phyloP scores from a whole-genome alignment of 1,140 invertebrate species.

The Adoxophyes honmai region DNA sequence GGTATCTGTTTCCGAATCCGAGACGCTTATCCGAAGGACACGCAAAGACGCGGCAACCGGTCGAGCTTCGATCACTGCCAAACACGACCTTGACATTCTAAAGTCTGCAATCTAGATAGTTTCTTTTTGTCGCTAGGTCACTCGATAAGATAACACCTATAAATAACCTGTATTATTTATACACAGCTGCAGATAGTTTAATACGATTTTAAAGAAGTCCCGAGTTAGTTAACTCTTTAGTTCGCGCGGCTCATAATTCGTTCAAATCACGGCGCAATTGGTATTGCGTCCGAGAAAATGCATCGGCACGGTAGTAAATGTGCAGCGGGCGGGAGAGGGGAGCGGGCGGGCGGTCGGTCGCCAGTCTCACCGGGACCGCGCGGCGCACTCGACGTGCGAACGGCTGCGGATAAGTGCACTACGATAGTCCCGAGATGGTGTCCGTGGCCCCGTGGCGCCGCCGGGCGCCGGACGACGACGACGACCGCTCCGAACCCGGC shows the following conservation, averaged over 20 bases:
- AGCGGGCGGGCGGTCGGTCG: conserved; percentile 39
- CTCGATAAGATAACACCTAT: too few relatives aligned
- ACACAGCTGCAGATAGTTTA: too few relatives aligned
- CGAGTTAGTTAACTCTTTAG: too few relatives aligned
- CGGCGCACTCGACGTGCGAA: conserved; percentile 42
- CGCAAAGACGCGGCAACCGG: too few relatives aligned
- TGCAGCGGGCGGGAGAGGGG: conserved; percentile 36
- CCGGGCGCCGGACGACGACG: conserved; percentile 61
- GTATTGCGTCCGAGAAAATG: conserved; percentile 40
- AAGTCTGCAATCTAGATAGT: too few relatives aligned
- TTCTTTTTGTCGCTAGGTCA: not conserved
- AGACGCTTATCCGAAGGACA: too few relatives aligned
- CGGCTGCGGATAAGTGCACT: conserved; percentile 25
- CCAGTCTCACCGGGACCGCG: conserved; percentile 58
- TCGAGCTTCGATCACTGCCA: too few relatives aligned
- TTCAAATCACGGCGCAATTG: conserved; percentile 18
- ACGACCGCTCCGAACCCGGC: conserved; percentile 70
- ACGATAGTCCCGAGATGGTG: conserved; percentile 45
- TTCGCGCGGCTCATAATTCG: too few relatives aligned
- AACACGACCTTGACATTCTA: too few relatives aligned
- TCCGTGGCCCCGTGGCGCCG: conserved; percentile 66
- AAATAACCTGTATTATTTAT: too few relatives aligned
- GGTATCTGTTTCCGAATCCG: too few relatives aligned
- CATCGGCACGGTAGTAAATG: conserved; percentile 60
- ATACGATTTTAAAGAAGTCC: too few relatives aligned